Evolutionary conservation across 2,888 invertebrate species (phyloP).

Genomic region (Ormyrus pomaceus): DNA sequence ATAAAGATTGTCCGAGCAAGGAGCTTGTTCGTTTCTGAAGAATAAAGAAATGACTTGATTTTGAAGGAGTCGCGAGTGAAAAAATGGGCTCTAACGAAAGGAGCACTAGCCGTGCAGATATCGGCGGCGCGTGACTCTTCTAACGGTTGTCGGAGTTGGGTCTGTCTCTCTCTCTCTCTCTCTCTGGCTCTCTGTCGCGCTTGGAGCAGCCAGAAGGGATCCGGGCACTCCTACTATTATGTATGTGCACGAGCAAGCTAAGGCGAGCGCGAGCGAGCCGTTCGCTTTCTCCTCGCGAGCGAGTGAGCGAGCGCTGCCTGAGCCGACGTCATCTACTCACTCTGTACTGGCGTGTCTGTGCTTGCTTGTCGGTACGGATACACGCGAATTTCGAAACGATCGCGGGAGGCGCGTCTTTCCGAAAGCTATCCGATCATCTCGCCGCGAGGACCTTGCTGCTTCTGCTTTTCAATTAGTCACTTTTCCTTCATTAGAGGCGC

Average conservation of each 20-base stretch:
- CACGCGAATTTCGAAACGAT: constrained; percentile 40
- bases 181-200: constrained; percentile 9
- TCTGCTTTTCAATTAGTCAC: too few relatives aligned
- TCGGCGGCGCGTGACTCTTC: constrained; percentile 48
- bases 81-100: too few relatives aligned
- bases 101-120: too few relatives aligned
- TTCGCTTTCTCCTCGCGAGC: constrained; percentile 53
- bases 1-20: constrained; percentile 31
- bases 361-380: not conserved
- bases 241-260: constrained; percentile 48
- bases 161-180: not conserved
- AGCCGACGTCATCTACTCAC: constrained; percentile 12
- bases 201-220: constrained; percentile 46
- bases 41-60: too few relatives aligned
- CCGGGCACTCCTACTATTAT: constrained; percentile 59
- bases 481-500: too few relatives aligned
- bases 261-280: constrained; percentile 36
- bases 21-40: too few relatives aligned
- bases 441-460: not conserved
- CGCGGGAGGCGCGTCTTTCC: constrained; percentile 1
- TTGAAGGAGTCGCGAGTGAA: too few relatives aligned
- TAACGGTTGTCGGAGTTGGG: constrained; percentile 25
- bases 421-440: too few relatives aligned
- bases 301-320: not conserved
- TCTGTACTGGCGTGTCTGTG: not conserved